These are phyloP conservation scores for Istiophorus platypterus DNA, from an alignment of 2,113 vertebrate genomes.

Conservation along the genomic window DNA sequence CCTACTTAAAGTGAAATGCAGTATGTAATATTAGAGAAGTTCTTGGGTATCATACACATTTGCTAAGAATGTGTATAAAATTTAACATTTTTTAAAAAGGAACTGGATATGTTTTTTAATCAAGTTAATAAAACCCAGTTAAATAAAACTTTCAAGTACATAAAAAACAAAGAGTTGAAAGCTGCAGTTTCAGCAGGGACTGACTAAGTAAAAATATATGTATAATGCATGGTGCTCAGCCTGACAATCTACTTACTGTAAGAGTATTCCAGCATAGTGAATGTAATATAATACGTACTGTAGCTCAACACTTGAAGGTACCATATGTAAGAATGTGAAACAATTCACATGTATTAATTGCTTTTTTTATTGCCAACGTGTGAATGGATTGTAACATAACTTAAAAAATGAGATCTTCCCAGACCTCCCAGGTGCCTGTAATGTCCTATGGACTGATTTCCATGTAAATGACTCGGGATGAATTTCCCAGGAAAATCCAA, in stretches of 20 bases:
- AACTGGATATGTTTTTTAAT: background rate
- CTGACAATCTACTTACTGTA: background rate
- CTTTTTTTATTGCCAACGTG: too few relatives aligned
- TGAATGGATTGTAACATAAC: too few relatives aligned
- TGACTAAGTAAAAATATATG: background rate
- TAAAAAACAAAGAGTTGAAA: background rate
- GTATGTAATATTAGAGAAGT: background rate
- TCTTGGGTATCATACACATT: background rate
- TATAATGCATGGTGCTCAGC: background rate
- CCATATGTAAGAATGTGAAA: too few relatives aligned
- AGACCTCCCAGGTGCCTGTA: too few relatives aligned
- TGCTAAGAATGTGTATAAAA: background rate
- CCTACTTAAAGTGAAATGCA: background rate
- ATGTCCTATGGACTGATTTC: too few relatives aligned
- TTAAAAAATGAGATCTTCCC: too few relatives aligned
- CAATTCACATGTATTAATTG: too few relatives aligned
- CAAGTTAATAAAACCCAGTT: too few relatives aligned
- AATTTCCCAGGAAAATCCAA: too few relatives aligned
- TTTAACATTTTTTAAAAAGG: background rate
- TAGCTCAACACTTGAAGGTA: background rate
- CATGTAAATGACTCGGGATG: too few relatives aligned
- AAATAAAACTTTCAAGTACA: conserved; percentile 1
- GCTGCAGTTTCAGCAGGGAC: background rate
- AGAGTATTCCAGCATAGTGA: background rate
- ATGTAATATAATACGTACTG: background rate